Evolutionary conservation across 2,113 vertebrate genomes (phyloP), one percentile per base, ranked within the genome.

Genomic region (Grallaria varia): DNA sequence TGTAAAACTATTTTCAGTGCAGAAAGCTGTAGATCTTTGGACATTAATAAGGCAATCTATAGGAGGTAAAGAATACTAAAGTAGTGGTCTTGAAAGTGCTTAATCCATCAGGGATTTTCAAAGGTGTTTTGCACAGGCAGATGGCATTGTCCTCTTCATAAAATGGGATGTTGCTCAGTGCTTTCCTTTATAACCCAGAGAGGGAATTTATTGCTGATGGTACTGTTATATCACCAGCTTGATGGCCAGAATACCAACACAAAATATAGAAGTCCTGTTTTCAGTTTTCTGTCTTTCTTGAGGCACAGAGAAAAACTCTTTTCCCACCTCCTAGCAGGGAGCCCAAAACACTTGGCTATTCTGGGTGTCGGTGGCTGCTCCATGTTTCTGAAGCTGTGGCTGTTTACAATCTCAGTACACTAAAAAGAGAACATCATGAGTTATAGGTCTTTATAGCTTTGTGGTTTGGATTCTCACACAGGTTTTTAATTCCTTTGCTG

Each of bases 391-490:
- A 95, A 86, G 79, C 75, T 88, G 71, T 59, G 86, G 14, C 90
- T 95, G 55, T 76, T 76, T 84, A 76, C 76, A 95, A 60, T 89
- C 91, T 92, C 64, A 58, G 72, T 63, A 31, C 45, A 80, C 60
- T 92, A 81, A 94, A 96, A 87, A 92, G 93, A 74, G 90, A 93
- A 62, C 82, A 93, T 89, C 64, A 81, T 93, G 91, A 95, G 88
- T 97, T 97, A 90, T 84, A 85, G 53, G 72, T 74, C 89, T 95
- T 95, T 84, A 92, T 72, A 82, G 77, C 60, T 91, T 94, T 96
- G 94, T 91, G 95, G 96, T 96, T 96, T 95, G 94, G 89, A 95
- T 95, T 95, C 91, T 95, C 89, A 91, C 95, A 92, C 81, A 92
- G 80, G n/a, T 87, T 95, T 97, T 96, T 95, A 95, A 94, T 97